Evolutionary conservation across 2,113 vertebrate genomes (phyloP).

Genomic region (Macroglossus sobrinus): DNA sequence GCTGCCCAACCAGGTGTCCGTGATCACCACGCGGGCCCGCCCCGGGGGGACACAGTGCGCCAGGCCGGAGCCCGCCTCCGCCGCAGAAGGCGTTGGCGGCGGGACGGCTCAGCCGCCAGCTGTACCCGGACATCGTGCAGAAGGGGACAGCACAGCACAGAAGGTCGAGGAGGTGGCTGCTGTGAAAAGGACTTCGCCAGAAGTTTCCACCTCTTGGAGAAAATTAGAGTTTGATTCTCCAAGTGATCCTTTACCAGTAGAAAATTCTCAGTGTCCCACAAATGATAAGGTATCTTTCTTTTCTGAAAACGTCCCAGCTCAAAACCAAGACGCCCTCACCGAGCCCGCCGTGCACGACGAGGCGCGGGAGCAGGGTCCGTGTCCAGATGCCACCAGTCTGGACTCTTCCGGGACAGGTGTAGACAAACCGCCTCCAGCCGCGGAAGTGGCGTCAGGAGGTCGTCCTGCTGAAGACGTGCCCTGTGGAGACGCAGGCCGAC

Average conservation of each 20-base stretch:
- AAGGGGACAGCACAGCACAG: neutral
- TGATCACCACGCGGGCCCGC: constrained; percentile 45
- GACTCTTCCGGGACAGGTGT: neutral
- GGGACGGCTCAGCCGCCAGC: fast-evolving
- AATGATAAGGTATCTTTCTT: constrained; percentile 13
- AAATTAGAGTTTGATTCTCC: neutral
- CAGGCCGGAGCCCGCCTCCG: neutral
- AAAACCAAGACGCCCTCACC: neutral
- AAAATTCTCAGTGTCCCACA: constrained; percentile 43
- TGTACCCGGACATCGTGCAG: fast-evolving
- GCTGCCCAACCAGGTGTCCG: constrained; percentile 57
- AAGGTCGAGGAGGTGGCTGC: neutral
- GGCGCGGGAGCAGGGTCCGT: neutral
- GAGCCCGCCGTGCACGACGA: neutral
- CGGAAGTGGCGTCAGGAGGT: neutral
- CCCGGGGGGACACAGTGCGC: fast-evolving
- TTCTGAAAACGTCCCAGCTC: neutral
- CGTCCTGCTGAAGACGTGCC: neutral
- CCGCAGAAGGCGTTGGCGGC: neutral
- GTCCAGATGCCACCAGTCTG: neutral
- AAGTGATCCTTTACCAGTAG: neutral
- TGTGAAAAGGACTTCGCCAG: neutral
- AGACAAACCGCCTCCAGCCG: neutral
- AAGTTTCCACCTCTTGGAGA: neutral
- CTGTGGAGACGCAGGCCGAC: neutral